Evolutionary conservation across 2,797 vertebrate species (phyloP).

Genomic region (Hephaestus fuliginosus): DNA sequence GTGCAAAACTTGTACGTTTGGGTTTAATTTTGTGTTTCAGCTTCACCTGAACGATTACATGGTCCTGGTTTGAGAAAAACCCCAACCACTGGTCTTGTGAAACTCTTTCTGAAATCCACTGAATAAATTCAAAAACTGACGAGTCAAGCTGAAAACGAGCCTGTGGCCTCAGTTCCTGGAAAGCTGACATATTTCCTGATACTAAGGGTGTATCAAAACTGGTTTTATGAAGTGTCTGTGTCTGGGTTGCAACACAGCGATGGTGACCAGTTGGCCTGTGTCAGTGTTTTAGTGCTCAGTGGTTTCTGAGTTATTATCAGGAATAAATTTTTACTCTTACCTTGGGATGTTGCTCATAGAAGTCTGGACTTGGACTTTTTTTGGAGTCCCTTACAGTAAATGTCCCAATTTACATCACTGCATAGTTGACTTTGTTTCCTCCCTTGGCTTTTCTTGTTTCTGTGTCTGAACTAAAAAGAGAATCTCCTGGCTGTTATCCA

Average conservation of each 20-base stretch:
- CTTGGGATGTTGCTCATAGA: conserved; percentile 30
- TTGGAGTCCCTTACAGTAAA: not conserved
- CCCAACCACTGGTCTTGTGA: not conserved
- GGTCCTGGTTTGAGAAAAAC: not conserved
- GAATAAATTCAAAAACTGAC: not conserved
- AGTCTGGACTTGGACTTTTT: not conserved
- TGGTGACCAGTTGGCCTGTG: conserved; percentile 6
- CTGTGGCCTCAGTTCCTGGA: conserved; percentile 17
- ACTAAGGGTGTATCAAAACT: not conserved
- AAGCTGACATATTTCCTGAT: not conserved
- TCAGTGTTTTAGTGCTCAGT: conserved; percentile 15
- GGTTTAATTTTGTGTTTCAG: conserved; percentile 8
- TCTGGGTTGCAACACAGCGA: conserved; percentile 6
- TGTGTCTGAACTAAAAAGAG: conserved; percentile 10
- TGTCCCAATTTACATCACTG: not conserved
- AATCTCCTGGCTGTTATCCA: conserved; percentile 7
- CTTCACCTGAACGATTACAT: conserved; percentile 25
- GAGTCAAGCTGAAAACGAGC: not conserved
- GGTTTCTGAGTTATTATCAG: conserved; percentile 21
- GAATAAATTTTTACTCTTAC: conserved; percentile 24
- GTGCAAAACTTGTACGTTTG: not conserved
- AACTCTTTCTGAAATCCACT: conserved; percentile 12
- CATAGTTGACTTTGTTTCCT: conserved; percentile 4
- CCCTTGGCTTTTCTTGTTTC: conserved; percentile 17
- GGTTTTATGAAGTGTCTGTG: conserved; percentile 4